These are phyloP conservation scores for Ianthella basta DNA, from an alignment of 37 sponge, comb jelly and placozoan genomes.

Conservation along the genomic window DNA sequence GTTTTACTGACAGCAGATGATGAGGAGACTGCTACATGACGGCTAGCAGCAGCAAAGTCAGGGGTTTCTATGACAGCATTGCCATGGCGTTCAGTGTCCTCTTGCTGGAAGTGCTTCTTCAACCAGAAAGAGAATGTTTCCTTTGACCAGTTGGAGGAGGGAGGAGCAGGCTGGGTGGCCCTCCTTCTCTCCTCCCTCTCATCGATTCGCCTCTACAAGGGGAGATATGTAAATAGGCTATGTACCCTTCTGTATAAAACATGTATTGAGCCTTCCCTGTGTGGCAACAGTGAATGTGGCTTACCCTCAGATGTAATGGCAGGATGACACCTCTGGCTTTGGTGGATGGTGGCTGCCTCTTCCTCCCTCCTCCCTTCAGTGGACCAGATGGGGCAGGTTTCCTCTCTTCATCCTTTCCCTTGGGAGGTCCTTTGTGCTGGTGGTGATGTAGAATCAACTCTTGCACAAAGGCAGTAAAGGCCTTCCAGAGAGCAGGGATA, in stretches of 20 bases:
- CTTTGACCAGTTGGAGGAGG: neutral
- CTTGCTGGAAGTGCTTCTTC: constrained; percentile 33
- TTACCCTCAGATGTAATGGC: constrained; percentile 11
- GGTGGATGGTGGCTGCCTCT: no score
- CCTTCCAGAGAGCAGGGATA: no score
- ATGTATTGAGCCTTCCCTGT: neutral
- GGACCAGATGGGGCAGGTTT: no score
- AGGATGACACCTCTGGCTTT: constrained; percentile 31
- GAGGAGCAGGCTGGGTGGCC: neutral
- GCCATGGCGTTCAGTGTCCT: neutral
- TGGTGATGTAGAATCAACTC: no score
- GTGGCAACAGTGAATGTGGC: neutral
- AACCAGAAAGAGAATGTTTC: constrained; percentile 23
- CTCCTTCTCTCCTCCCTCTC: neutral
- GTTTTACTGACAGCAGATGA: neutral
- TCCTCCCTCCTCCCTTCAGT: no score
- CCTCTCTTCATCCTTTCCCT: no score
- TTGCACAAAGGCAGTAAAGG: no score
- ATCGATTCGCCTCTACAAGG: neutral
- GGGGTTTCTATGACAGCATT: no score
- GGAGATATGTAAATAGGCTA: neutral
- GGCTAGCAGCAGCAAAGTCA: no score
- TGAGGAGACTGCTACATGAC: neutral
- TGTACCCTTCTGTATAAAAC: no score
- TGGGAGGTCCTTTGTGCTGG: no score